Percentiles rank a stretch among this genome's conserved stretches.
phyloP scores from a whole-genome alignment of 2,888 invertebrate genomes.

The Drosophila colorata region DNA sequence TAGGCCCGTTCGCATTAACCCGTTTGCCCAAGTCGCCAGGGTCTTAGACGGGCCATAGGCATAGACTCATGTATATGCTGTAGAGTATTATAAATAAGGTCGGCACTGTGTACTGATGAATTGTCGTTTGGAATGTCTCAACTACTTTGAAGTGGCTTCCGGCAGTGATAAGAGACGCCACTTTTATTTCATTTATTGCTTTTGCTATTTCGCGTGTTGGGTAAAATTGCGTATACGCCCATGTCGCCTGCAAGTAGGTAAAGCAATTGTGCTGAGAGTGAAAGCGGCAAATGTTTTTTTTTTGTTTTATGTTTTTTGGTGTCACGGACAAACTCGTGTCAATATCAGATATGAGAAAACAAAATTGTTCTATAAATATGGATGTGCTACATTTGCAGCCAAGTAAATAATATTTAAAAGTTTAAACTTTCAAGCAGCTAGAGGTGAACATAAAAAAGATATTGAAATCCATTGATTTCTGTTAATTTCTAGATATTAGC shows the following conservation, averaged over 20 bases:
- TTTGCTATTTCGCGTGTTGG: slow-evolving; percentile 6
- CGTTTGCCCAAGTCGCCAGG: neutral
- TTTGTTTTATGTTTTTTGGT: neutral
- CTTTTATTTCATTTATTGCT: slow-evolving; percentile 10
- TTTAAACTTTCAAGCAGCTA: neutral
- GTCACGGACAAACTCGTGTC: slow-evolving; percentile 14
- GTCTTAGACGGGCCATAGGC: neutral
- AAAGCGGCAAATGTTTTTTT: slow-evolving; percentile 47
- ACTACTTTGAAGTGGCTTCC: slow-evolving; percentile 42
- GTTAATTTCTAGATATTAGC: too few species aligned
- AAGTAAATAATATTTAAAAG: neutral
- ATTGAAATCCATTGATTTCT: too few species aligned
- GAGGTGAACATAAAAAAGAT: neutral
- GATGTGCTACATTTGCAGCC: neutral
- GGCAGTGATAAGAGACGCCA: slow-evolving; percentile 43
- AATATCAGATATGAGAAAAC: slow-evolving; percentile 27
- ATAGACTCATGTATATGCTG: neutral
- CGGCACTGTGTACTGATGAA: slow-evolving; percentile 6
- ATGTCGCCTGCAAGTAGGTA: slow-evolving; percentile 17
- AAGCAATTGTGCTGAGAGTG: slow-evolving; percentile 1
- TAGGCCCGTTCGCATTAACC: neutral
- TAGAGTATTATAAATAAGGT: slow-evolving; percentile 6
- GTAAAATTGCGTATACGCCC: slow-evolving; percentile 40
- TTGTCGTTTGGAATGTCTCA: slow-evolving; percentile 38
- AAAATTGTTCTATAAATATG: slow-evolving; percentile 8